Conservation (phyloP, 2,797 vertebrate species). For the Chiropotes sagulatus region DNA sequence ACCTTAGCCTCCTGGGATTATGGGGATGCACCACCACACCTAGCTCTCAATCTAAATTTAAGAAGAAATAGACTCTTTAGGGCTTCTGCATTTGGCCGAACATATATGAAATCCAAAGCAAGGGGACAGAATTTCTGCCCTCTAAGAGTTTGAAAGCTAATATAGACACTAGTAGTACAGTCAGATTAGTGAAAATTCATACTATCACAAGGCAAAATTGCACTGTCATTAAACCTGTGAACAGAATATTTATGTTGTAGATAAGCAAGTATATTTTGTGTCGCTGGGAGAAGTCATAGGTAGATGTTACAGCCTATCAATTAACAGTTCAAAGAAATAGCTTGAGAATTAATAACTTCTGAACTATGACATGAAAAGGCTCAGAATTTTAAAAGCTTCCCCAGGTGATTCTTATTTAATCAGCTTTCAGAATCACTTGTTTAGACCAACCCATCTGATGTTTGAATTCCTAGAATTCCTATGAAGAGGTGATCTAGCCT, state of each 20-base stretch:
- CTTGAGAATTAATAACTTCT: neutral
- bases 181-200: neutral
- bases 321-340: conserved; percentile 15
- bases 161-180: neutral
- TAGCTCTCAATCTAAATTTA: conserved; percentile 59
- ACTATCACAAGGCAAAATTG: neutral
- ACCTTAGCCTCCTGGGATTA: too few relatives aligned
- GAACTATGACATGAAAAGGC: neutral
- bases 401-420: neutral
- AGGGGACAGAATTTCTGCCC: neutral
- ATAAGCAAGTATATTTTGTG: conserved; percentile 9
- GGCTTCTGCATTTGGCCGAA: conserved; percentile 7
- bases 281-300: neutral
- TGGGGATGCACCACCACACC: too few relatives aligned
- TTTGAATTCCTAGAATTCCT: conserved; percentile 21
- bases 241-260: conserved; percentile 30
- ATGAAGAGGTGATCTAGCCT: neutral
- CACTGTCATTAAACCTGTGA: neutral
- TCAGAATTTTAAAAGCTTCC: conserved; percentile 26
- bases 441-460: neutral
- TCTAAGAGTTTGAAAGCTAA: conserved; percentile 6
- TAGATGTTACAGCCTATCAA: conserved; percentile 20
- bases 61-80: conserved; percentile 52
- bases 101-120: neutral
- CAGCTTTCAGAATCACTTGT: conserved; percentile 26